phyloP scores from a whole-genome alignment of 2,888 invertebrate genomes.

The Eupsilia transversa region DNA sequence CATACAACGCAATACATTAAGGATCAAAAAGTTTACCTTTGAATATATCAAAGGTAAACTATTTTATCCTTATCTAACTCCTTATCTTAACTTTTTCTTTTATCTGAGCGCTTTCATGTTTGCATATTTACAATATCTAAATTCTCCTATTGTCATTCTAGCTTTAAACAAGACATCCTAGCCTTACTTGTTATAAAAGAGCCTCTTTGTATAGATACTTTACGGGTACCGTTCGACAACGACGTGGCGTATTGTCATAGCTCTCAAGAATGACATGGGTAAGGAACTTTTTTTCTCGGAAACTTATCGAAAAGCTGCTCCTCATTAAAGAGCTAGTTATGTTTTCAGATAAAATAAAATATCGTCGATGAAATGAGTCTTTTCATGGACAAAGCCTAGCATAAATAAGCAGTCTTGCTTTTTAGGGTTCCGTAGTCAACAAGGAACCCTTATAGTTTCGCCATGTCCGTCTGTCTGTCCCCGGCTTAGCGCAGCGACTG shows the following conservation, averaged over 20 bases:
- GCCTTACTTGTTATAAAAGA: neutral
- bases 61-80: no score
- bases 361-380: neutral
- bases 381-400: no score
- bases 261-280: neutral
- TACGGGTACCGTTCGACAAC: neutral
- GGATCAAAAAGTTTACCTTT: no score
- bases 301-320: neutral
- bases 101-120: neutral
- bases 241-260: neutral
- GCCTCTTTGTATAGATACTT: neutral
- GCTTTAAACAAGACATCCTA: neutral
- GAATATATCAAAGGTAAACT: neutral
- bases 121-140: neutral
- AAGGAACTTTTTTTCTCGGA: neutral
- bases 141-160: neutral
- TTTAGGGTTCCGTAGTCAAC: no score
- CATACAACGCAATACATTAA: no score
- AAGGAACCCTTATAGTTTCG: no score
- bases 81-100: no score
- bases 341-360: neutral
- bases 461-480: no score
- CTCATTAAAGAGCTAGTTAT: neutral
- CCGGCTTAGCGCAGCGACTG: no score
- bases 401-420: neutral